These are phyloP conservation scores for Rhinolophus ferrumequinum DNA, from an alignment of 2,113 vertebrate genomes.

Conservation along the genomic window DNA sequence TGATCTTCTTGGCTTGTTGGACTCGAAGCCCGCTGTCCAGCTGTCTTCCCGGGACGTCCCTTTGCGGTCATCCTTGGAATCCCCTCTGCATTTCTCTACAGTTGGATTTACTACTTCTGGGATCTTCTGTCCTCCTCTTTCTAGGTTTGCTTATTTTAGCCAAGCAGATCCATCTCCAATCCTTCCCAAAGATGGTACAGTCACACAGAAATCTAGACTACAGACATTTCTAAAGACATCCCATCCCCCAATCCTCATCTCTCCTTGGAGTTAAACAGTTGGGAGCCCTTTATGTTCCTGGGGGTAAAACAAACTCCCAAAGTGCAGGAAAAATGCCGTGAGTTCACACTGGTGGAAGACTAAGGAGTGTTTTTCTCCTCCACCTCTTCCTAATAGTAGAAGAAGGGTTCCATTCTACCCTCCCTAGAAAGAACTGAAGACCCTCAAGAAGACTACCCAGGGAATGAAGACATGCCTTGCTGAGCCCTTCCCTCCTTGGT, in stretches of 20 bases:
- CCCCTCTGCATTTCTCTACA: background rate
- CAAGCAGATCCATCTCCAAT: background rate
- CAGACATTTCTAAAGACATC: background rate
- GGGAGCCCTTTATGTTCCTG: background rate
- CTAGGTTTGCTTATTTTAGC: background rate
- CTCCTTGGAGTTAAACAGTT: background rate
- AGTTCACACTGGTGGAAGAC: background rate
- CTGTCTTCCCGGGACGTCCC: background rate
- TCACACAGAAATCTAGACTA: constrained; percentile 9
- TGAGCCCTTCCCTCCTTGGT: background rate
- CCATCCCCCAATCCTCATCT: fast-evolving
- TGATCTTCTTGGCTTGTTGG: background rate
- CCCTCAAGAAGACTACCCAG: background rate
- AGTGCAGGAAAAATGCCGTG: background rate
- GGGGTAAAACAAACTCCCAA: background rate
- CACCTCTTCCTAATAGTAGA: background rate
- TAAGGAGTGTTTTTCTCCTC: background rate
- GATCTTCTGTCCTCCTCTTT: background rate
- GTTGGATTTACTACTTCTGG: background rate
- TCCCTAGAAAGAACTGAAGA: background rate
- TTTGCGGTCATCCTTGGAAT: background rate
- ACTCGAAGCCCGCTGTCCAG: background rate
- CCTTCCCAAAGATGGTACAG: background rate
- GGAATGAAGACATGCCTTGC: background rate
- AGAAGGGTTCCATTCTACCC: background rate